Evolutionary conservation across 2,113 vertebrate genomes (phyloP).

Genomic region (Guaruba guarouba): DNA sequence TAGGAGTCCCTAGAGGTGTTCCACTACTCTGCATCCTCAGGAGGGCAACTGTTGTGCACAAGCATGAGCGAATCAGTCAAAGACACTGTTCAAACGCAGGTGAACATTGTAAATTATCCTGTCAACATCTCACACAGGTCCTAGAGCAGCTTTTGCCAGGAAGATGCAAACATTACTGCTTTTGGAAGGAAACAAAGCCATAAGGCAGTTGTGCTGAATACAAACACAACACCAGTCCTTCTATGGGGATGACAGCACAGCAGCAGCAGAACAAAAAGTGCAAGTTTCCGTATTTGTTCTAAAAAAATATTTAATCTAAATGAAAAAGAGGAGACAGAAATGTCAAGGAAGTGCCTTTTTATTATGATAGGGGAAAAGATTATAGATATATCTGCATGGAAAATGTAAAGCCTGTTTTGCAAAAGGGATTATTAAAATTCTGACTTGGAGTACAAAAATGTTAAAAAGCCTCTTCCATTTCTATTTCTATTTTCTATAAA

Average conservation of each 20-base stretch:
- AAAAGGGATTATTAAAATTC: neutral
- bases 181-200: neutral
- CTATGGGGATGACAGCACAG: neutral
- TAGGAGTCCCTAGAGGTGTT: neutral
- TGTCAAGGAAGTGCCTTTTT: neutral
- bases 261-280: neutral
- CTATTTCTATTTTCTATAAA: neutral
- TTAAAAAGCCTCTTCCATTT: neutral
- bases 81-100: neutral
- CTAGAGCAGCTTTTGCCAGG: neutral
- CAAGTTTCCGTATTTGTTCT: neutral
- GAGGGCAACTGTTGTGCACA: fast-evolving
- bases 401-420: neutral
- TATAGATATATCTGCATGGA: neutral
- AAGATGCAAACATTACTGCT: neutral
- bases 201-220: fast-evolving
- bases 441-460: neutral
- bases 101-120: neutral
- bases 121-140: neutral
- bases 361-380: neutral
- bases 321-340: neutral
- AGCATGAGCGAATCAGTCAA: neutral
- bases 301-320: neutral
- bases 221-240: neutral
- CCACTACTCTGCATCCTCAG: neutral